Evolutionary conservation across 2,797 vertebrate genomes (phyloP), one percentile per base, ranked within the genome.

Genomic region (Macropus fuliginosus): DNA sequence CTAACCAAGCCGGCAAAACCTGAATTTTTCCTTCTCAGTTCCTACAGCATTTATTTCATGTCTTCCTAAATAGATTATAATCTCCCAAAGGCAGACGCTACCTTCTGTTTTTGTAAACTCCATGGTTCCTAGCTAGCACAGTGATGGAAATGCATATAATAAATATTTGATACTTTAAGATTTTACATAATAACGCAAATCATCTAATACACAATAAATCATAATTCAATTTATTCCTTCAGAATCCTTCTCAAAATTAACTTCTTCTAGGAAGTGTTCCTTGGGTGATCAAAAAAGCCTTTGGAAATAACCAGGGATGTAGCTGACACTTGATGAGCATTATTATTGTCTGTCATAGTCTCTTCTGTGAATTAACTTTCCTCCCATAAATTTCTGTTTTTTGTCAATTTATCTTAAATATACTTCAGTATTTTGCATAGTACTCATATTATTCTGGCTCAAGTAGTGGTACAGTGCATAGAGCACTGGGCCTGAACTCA

Each of bases 1-100:
- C 10, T 31, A 91, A 50, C 16, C 27, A 94, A 27, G 56, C 40
- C 54, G 14, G 40, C 40, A 87, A 46, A 87, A 27, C 21, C 24
- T 27, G 74, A 92, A 27, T 55, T 95, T 93, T 93, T 34, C 92
- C 74, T 95, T 91, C 90, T 93, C 93, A 57, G 31, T 91, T 90
- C 50, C 24, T 87, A 27, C 21, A 87, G 40, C 56, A 90, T 8
- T 55, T 55, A 66, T 52, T 91, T 91, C 62, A 62, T 91, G 56
- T 54, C 91, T 55, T 95, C 55, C 93, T 28, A 29, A 4, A 18
- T 34, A 87, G 81, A 31, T 34, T 93, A 54, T 50, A 91, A 93
- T 34, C 52, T 94, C 14, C 54, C 46, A 90, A 87, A 66, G 0
- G 0, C 52, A 94, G 57, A 66, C 81, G 91, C 40, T 27, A 87